Evolutionary conservation across 2,797 vertebrate genomes (phyloP).

Genomic region (Gymnothorax javanicus): DNA sequence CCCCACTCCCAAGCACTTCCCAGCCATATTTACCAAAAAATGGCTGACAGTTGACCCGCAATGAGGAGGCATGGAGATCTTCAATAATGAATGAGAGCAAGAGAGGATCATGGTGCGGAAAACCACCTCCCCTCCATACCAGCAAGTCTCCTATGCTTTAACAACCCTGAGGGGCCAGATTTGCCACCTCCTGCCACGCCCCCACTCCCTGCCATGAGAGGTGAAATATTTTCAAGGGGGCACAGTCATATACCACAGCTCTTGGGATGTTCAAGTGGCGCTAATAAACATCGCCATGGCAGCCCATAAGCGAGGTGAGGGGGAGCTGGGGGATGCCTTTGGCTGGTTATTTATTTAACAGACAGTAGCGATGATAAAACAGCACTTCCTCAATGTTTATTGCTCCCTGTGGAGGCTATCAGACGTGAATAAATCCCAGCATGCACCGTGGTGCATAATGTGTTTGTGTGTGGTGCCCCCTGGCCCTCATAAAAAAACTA

Average conservation of each 20-base stretch:
- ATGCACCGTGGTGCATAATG: neutral
- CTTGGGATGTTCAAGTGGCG: neutral
- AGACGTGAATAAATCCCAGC: neutral
- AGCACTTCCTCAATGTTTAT: slow-evolving; percentile 5
- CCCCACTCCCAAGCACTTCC: neutral
- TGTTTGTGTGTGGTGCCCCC: neutral
- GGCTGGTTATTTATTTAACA: slow-evolving; percentile 5
- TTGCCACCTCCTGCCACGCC: neutral
- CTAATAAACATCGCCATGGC: neutral
- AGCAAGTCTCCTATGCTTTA: neutral
- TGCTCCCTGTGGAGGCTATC: neutral
- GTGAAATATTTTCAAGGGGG: neutral
- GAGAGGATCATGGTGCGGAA: neutral
- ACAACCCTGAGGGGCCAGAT: neutral
- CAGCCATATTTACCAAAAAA: neutral
- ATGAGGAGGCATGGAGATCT: neutral
- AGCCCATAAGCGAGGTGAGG: neutral
- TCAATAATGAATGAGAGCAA: slow-evolving; percentile 1
- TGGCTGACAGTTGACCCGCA: neutral
- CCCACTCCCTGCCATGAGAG: neutral
- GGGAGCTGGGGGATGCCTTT: neutral
- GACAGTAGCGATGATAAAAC: slow-evolving; percentile 7
- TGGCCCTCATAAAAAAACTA: neutral
- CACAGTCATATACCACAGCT: neutral
- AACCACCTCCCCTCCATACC: neutral